Base-by-base conservation (phyloP, 2,113 vertebrate genomes). In the Hemiscyllium ocellatum region DNA sequence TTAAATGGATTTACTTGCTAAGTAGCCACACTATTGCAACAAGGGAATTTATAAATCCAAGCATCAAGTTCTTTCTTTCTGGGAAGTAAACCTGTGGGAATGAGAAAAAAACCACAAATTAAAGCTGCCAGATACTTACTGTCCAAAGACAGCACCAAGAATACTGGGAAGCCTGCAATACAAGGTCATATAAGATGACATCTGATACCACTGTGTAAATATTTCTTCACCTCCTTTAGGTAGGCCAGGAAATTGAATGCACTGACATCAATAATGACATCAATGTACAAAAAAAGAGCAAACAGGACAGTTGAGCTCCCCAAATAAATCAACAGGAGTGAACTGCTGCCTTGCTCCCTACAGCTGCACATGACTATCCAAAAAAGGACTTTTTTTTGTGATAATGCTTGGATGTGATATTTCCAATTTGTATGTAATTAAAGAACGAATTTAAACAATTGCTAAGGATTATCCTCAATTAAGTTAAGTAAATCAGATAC, bases 11-110 rank as follows among this genome's bases (percentile, higher is more conserved):
- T 94, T 72, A 29, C 15, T 72, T 52, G 33, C 69, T 50, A 47
- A 95, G 42, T 24, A 72, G 69, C 42, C 4, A 52, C 42, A 29
- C 42, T 29, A 95, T 72, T 47, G 26, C 42, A 72, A 50, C 42
- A 52, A 24, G 47, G 69, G 47, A 95, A 95, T 95, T 69, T 50
- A 76, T 95, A 72, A 72, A 95, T 52, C 42, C 47, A 76, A 95
- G 94, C 42, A 76, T 95, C 69, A 29, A 42, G 24, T 95, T 76
- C 94, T 72, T 52, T 69, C 91, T 94, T 95, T 95, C 94, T 95
- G 42, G 94, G 94, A 95, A 95, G 47, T 52, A 95, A 95, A 29
- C 42, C 94, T 76, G 47, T 20, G 68, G 94, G 69, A 61, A 95
- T 52, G 56, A 61, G 12, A 12, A 70, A 42, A 72, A 95, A 52